These are phyloP conservation scores for Fissipunctia ypsillon DNA, from an alignment of 2,888 invertebrate genomes.

Conservation along the genomic window DNA sequence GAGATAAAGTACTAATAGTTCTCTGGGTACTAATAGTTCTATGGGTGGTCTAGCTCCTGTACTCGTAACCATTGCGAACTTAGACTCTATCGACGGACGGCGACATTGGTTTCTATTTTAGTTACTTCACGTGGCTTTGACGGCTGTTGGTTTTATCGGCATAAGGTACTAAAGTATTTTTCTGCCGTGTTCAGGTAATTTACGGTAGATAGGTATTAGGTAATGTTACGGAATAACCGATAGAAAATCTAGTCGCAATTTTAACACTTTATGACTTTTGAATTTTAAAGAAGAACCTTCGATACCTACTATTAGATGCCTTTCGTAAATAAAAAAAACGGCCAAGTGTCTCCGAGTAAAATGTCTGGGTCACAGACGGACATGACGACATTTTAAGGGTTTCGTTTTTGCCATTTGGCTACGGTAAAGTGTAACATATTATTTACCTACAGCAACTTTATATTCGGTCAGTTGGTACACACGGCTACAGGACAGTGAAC, in stretches of 20 bases:
- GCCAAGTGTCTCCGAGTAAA: no score
- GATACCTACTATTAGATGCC: no score
- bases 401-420: no score
- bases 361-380: neutral
- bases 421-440: neutral
- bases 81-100: neutral
- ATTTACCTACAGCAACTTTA: neutral
- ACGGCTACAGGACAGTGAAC: no score
- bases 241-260: neutral
- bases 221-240: slow-evolving; percentile 2
- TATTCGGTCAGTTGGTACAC: no score
- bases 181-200: neutral
- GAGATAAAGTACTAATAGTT: no score
- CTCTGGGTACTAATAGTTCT: no score
- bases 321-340: no score
- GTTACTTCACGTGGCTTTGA: slow-evolving; percentile 46
- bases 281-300: no score
- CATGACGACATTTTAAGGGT: no score
- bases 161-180: neutral
- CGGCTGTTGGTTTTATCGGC: slow-evolving; percentile 21
- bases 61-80: slow-evolving; percentile 9
- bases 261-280: neutral
- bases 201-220: neutral
- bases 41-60: no score
- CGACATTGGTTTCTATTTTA: slow-evolving; percentile 39